Evolutionary conservation across 2,888 invertebrate genomes (phyloP), one percentile per base, ranked within the genome.

Genomic region (Acanthosoma haemorrhoidale): DNA sequence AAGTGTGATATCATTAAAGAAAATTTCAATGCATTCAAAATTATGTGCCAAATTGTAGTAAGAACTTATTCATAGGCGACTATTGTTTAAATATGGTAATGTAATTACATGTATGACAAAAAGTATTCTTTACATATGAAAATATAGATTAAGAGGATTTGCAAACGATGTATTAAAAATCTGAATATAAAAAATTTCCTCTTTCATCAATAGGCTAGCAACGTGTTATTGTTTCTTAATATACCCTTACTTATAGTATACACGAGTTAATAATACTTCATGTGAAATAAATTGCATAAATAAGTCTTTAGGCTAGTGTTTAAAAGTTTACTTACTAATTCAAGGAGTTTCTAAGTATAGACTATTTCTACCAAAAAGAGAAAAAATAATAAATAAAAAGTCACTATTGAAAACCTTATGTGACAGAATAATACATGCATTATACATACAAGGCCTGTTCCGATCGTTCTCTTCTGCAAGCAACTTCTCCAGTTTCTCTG

Each of bases 401-500:
- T 32, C 34, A 36, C 32, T 29, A 25, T 51, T 2, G 2, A 51
- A 51, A 51, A 51, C n/a, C 21, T 25, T 51, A 39, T n/a, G 29
- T 25, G 25, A 51, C n/a, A 51, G 25, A 51, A 5, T 25, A 11
- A 41, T 13, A 51, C 51, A 25, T 51, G 51, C 51, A 51, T 51
- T 51, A 51, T 71, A 83, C 84, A 83, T 83, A 86, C 86, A 85
- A 82, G 86, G 84, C 77, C 89, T 83, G 79, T 87, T 88, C 76
- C 89, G 82, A 77, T 90, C 89, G 43, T 88, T 87, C 78, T 91
- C 91, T 77, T 92, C 91, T 5, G 90, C 89, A 63, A 92, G 83
- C 3, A 92, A 84, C 78, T 91, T 91, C 79, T 91, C 91, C 71
- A 92, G 88, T 80, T 91, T 90, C 78, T 91, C 91, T 0, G 92